Base-by-base conservation (phyloP, 2,113 vertebrate species). In the Nibea albiflora region DNA sequence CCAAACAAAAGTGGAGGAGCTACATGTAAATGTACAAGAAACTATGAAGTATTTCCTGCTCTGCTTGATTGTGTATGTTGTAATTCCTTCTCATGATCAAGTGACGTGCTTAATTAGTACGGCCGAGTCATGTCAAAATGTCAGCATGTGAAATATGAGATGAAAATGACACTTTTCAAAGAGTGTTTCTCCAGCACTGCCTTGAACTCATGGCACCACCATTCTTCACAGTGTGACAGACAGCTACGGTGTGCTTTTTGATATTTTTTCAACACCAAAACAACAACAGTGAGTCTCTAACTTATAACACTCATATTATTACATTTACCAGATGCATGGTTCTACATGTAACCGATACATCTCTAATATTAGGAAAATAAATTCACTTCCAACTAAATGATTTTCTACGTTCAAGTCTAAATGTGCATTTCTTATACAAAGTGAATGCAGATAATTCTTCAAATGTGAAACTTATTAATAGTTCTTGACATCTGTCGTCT, bases 321-420 rank as follows among this genome's bases (percentile, higher is more conserved):
- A 76, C 46, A 74, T 72, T 76, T 73, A 78, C 46, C 58, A 66
- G 35, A 71, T 44, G 31, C n/a, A 44, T 26, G 8, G 22, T 46
- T 58, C 49, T 66, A 67, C 44, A 56, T 58, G 58, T 73, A 47
- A 62, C 53, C 47, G 15, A 62, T 39, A 60, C 44, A 66, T 73
- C 46, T 88, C 39, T 75, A 74, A 85, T 35, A 42, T 67, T 76
- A 76, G 16, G 84, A 80, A 90, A 90, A 89, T 82, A 81, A 84
- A 76, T 74, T 88, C 35, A 70, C 22, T 62, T 63, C 64, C 62
- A 76, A 62, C 63, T 78, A 72, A 82, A 72, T 68, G 20, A 73
- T 76, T 62, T 68, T 57, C 63, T 83, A 86, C 16, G 4, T 52
- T 84, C 47, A 64, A 76, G 19, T 73, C 73, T 87, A 57, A 86